A percentile compares a stretch with the other conserved stretches of the same genome.
Evolutionary conservation across 1,140 invertebrate genomes (phyloP).

Genomic region (Trachymyrmex cornetzi): DNA sequence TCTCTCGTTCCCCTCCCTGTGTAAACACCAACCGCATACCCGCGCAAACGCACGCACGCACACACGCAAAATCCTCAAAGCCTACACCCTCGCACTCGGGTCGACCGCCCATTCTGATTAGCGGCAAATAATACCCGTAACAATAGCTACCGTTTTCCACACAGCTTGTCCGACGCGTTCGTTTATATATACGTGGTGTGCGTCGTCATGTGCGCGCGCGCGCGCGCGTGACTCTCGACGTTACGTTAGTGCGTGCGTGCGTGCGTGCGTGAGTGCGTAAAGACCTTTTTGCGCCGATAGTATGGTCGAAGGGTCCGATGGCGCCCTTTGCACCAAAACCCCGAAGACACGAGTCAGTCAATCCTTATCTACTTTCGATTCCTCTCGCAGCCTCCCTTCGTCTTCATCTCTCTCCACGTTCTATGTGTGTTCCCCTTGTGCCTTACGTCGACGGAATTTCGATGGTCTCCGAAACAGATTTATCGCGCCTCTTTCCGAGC

Average conservation of each 20-base stretch:
- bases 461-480: constrained; percentile 75
- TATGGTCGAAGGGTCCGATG: constrained; percentile 24
- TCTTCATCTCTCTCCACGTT: constrained; percentile 26
- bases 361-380: constrained; percentile 75
- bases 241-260: constrained; percentile 17
- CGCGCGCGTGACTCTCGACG: constrained; percentile 34
- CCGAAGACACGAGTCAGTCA: constrained; percentile 74
- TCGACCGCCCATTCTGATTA: constrained; percentile 75
- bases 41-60: constrained; percentile 33
- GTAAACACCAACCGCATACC: background rate
- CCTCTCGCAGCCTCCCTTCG: constrained; percentile 19
- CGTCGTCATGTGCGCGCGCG: background rate
- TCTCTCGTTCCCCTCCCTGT: background rate
- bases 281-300: constrained; percentile 56
- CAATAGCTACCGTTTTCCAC: constrained; percentile 71
- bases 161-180: constrained; percentile 7
- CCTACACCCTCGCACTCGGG: constrained; percentile 19
- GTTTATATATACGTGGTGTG: background rate
- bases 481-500: constrained; percentile 65
- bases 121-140: constrained; percentile 77
- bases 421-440: constrained; percentile 35
- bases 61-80: constrained; percentile 1
- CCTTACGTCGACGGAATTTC: constrained; percentile 72
- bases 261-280: constrained; percentile 10
- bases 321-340: constrained; percentile 41